These are phyloP conservation scores for Polydrusus pterygomalis DNA, from an alignment of 2,888 invertebrate genomes.

Conservation along the genomic window DNA sequence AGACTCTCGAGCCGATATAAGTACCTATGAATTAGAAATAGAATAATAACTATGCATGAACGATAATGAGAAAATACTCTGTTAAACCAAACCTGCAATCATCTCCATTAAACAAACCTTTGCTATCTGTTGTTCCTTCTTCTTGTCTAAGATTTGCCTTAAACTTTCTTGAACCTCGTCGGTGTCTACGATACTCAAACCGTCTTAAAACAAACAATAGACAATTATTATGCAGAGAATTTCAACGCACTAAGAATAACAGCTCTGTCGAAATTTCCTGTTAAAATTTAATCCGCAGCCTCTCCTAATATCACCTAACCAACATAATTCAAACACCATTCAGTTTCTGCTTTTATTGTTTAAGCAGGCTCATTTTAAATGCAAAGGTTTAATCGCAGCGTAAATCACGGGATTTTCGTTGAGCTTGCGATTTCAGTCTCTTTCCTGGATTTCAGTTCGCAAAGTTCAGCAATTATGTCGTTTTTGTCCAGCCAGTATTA, in stretches of 20 bases:
- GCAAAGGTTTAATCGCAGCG: constrained; percentile 50
- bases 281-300: constrained; percentile 49
- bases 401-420: constrained; percentile 51
- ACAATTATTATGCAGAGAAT: constrained; percentile 52
- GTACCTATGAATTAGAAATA: no score
- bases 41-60: no score
- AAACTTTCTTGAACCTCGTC: neutral
- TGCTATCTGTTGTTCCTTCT: no score
- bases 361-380: constrained; percentile 53
- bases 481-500: neutral
- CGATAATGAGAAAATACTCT: no score
- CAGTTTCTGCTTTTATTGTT: constrained; percentile 52
- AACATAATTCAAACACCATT: constrained; percentile 56
- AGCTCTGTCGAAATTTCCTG: constrained; percentile 43
- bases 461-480: constrained; percentile 1
- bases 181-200: constrained; percentile 23
- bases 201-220: constrained; percentile 46
- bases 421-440: constrained; percentile 38
- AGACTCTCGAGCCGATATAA: no score
- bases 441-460: constrained; percentile 22
- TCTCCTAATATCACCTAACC: constrained; percentile 48
- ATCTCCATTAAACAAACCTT: no score
- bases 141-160: no score
- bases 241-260: constrained; percentile 42
- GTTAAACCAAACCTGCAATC: no score